A percentile compares a stretch with the other conserved stretches of the same genome.
Evolutionary conservation across 2,888 invertebrate species (phyloP).

Genomic region (Amitus sp.): DNA sequence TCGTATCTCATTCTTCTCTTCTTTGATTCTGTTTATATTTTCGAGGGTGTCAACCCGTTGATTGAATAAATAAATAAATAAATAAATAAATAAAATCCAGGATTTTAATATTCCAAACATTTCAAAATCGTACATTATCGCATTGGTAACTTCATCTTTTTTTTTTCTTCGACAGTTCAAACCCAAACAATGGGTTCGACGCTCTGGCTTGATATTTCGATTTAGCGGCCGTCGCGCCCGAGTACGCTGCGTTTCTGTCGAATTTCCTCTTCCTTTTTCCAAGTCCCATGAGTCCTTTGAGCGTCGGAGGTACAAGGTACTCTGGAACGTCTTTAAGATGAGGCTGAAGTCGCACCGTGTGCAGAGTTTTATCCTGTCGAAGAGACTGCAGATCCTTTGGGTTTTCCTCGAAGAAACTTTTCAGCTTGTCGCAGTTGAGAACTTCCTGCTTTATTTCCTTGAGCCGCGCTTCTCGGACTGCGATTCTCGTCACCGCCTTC

Average conservation of each 20-base stretch:
- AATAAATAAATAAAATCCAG: too few species aligned
- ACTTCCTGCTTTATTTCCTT: conserved; percentile 96
- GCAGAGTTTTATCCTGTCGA: conserved; percentile 85
- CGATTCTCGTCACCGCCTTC: conserved; percentile 92
- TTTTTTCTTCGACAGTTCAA: conserved; percentile 20
- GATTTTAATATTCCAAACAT: too few species aligned
- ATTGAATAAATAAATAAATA: too few species aligned
- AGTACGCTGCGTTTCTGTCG: conserved; percentile 49
- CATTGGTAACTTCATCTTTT: too few species aligned
- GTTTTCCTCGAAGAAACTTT: conserved; percentile 93
- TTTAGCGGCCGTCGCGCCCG: conserved; percentile 52
- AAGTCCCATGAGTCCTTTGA: conserved; percentile 74
- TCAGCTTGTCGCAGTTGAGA: conserved; percentile 89
- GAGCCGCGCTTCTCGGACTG: conserved; percentile 91
- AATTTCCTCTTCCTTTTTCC: conserved; percentile 57
- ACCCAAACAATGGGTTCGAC: conserved; percentile 57
- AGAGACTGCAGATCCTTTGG: conserved; percentile 87
- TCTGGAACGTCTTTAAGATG: conserved; percentile 94
- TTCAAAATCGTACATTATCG: too few species aligned
- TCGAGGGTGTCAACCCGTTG: too few species aligned
- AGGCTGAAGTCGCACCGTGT: conserved; percentile 83
- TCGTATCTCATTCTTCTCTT: too few species aligned
- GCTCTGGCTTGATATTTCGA: conserved; percentile 56
- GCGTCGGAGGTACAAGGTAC: conserved; percentile 84
- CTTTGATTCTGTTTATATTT: too few species aligned